Percentiles rank a stretch among this genome's conserved stretches.
These are phyloP conservation scores for Pipa parva DNA, from an alignment of 2,113 vertebrate genomes.

Conservation along the genomic window DNA sequence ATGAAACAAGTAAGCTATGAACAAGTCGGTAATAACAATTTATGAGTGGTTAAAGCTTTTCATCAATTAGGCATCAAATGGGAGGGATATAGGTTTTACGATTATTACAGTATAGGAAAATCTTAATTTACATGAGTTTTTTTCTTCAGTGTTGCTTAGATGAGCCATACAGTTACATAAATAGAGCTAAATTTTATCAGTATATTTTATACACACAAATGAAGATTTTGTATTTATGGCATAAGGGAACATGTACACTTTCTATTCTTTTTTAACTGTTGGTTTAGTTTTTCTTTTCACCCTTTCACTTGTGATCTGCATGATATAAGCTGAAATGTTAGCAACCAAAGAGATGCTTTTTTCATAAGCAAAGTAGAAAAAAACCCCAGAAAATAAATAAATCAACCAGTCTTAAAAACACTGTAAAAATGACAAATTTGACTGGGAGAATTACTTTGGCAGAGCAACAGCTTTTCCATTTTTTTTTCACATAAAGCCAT, in stretches of 20 bases:
- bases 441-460: neutral
- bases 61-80: constrained; percentile 41
- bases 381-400: neutral
- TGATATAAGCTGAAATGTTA: neutral
- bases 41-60: constrained; percentile 39
- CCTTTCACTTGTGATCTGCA: neutral
- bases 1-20: constrained; percentile 30
- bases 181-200: neutral
- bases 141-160: neutral
- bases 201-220: neutral
- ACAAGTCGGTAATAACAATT: constrained; percentile 37
- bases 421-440: neutral
- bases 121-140: constrained; percentile 26
- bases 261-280: constrained; percentile 3
- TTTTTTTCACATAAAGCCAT: neutral
- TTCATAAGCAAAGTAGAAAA: neutral
- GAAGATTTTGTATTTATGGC: too few species aligned
- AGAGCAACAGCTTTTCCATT: constrained; percentile 2
- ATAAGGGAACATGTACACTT: neutral
- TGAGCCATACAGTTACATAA: neutral
- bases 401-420: neutral
- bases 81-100: constrained; percentile 34
- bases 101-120: constrained; percentile 36
- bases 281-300: neutral
- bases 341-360: neutral